Conservation (phyloP, 2,797 vertebrate genomes). For the Sebastes ruberrimus region DNA sequence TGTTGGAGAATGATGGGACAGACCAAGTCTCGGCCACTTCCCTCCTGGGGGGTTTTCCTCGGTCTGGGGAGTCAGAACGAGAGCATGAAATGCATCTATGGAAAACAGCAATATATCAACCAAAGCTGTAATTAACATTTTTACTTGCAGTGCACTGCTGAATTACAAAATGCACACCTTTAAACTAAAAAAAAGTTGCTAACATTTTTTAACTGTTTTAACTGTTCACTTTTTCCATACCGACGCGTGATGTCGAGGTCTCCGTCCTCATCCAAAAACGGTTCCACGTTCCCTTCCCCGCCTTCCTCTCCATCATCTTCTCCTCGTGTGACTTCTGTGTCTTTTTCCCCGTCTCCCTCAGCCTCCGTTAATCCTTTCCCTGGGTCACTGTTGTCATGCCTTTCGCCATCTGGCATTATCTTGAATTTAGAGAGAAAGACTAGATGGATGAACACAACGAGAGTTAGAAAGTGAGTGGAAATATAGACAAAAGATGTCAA, state of each 20-base stretch:
- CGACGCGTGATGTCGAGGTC: conserved; percentile 88
- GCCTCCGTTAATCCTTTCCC: background rate
- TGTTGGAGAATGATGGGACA: background rate
- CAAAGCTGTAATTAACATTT: background rate
- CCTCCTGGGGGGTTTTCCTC: background rate
- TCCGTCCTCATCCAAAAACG: conserved; percentile 88
- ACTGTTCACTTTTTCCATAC: conserved; percentile 29
- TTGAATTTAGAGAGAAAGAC: conserved; percentile 92
- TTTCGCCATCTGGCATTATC: conserved; percentile 78
- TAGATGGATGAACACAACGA: conserved; percentile 37
- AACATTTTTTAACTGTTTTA: background rate
- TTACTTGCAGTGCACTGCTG: background rate
- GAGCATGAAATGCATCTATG: background rate
- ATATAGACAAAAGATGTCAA: background rate
- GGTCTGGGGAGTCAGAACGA: background rate
- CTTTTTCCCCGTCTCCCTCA: background rate
- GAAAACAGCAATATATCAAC: background rate
- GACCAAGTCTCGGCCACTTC: background rate
- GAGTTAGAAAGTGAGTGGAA: background rate
- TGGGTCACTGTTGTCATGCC: background rate
- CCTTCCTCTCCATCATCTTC: background rate
- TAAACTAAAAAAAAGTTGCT: too few relatives aligned
- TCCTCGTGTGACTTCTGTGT: background rate
- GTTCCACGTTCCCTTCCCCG: background rate
- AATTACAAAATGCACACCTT: background rate